These are phyloP conservation scores for Chauna torquata DNA, from an alignment of 2,113 vertebrate genomes.

Conservation along the genomic window DNA sequence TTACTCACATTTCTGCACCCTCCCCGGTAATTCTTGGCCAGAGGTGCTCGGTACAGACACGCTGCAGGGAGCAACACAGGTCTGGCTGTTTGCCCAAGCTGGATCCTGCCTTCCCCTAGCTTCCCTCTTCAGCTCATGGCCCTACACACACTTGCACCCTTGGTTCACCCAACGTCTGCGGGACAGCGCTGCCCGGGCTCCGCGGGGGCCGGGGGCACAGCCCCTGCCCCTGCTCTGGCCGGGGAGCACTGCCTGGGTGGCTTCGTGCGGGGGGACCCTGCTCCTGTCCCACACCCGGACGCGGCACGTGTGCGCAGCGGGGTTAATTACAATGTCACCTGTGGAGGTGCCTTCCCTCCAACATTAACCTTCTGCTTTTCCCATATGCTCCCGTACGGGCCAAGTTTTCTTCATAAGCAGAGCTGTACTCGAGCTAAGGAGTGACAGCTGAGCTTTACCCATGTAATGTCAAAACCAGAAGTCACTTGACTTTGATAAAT, in stretches of 20 bases:
- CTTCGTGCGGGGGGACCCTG: not conserved
- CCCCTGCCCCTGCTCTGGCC: not conserved
- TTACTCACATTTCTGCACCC: not conserved
- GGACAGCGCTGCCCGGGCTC: not conserved
- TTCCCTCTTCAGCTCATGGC: not conserved
- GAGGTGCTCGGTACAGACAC: not conserved
- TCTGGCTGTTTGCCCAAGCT: not conserved
- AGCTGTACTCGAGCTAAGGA: not conserved
- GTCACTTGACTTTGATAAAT: conserved; percentile 3
- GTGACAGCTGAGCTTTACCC: not conserved
- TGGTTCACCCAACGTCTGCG: not conserved
- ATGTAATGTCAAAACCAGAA: not conserved
- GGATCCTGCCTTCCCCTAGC: not conserved
- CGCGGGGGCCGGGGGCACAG: not conserved
- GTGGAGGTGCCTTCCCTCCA: conserved; percentile 2
- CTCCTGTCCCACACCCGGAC: not conserved
- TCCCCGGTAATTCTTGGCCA: not conserved
- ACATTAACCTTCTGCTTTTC: conserved; percentile 30
- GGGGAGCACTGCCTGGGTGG: not conserved
- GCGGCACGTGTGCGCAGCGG: not conserved
- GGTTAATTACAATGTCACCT: conserved; percentile 31
- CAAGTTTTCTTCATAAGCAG: not conserved
- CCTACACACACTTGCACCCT: not conserved
- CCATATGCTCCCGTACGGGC: conserved; percentile 40
- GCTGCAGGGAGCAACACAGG: not conserved